Evolutionary conservation across 2,113 vertebrate genomes (phyloP).

Genomic region (Entosphenus tridentatus): DNA sequence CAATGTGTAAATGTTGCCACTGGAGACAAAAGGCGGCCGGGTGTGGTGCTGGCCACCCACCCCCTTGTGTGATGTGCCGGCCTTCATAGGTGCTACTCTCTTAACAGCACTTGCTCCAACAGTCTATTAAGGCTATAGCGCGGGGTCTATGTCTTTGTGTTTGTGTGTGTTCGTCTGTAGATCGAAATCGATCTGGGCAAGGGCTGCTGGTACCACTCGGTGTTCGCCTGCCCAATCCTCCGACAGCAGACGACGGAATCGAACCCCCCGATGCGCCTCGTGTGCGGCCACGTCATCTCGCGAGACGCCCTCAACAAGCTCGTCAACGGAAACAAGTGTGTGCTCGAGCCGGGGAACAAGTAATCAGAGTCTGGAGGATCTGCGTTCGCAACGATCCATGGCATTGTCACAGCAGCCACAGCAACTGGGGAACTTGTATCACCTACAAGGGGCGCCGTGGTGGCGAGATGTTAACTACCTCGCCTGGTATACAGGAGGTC

Average conservation of each 20-base stretch:
- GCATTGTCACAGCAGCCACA: background rate
- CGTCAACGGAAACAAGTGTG: slow-evolving; percentile 66
- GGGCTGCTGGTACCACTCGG: slow-evolving; percentile 57
- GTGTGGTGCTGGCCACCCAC: too few species aligned
- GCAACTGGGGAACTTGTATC: background rate
- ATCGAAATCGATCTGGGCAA: slow-evolving; percentile 56
- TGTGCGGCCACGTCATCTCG: slow-evolving; percentile 56
- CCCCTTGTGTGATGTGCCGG: too few species aligned
- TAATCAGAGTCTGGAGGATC: background rate
- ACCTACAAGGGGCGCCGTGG: background rate
- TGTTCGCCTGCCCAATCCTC: slow-evolving; percentile 55
- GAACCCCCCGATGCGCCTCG: slow-evolving; percentile 52
- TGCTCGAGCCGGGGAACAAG: slow-evolving; percentile 11
- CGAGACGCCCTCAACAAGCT: slow-evolving; percentile 62
- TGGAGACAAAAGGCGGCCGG: too few species aligned
- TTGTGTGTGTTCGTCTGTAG: slow-evolving; percentile 15
- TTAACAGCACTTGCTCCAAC: too few species aligned
- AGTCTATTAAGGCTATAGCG: too few species aligned
- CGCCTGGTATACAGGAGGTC: background rate
- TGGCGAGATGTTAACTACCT: background rate
- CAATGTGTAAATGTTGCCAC: too few species aligned
- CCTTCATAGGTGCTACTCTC: too few species aligned
- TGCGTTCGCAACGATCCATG: background rate
- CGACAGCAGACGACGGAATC: slow-evolving; percentile 56
- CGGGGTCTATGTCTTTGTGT: too few species aligned